phyloP scores from a whole-genome alignment of 2,888 invertebrate species.

The Cryptophagus acutangulus region DNA sequence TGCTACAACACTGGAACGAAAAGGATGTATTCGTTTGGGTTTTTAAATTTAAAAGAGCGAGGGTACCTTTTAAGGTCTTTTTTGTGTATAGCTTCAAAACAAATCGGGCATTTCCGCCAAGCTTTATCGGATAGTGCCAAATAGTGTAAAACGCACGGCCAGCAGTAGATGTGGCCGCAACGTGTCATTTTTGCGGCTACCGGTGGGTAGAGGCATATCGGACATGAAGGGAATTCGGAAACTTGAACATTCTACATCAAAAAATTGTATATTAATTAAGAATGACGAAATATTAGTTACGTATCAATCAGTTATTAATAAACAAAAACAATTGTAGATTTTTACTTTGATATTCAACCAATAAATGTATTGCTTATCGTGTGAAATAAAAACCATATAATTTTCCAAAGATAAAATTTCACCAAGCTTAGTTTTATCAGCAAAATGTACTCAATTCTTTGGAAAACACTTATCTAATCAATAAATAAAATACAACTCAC shows the following conservation, averaged over 20 bases:
- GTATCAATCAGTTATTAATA: too few relatives aligned
- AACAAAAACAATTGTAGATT: constrained; percentile 6
- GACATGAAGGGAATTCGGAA: constrained; percentile 70
- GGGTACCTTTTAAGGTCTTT: constrained; percentile 75
- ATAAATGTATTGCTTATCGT: constrained; percentile 6
- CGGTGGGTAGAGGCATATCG: constrained; percentile 86
- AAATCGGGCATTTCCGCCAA: constrained; percentile 88
- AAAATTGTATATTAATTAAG: constrained; percentile 9
- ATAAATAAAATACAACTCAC: constrained; percentile 53
- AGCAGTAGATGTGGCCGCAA: constrained; percentile 95
- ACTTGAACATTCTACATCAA: constrained; percentile 58
- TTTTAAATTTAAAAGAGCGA: too few relatives aligned
- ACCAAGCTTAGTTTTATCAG: constrained; percentile 18
- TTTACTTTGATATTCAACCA: constrained; percentile 3
- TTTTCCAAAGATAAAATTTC: constrained; percentile 32
- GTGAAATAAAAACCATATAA: constrained; percentile 14
- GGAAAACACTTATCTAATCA: constrained; percentile 17
- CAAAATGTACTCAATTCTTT: constrained; percentile 33
- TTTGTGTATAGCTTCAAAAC: constrained; percentile 75
- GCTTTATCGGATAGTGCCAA: constrained; percentile 77
- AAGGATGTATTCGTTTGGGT: too few relatives aligned
- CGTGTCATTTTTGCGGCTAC: constrained; percentile 86
- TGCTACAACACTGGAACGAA: constrained; percentile 56
- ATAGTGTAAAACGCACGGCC: constrained; percentile 92
- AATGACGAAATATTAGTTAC: constrained; percentile 4